These are phyloP conservation scores for Ladona fulva DNA, from an alignment of 1,140 invertebrate species.

Conservation along the genomic window DNA sequence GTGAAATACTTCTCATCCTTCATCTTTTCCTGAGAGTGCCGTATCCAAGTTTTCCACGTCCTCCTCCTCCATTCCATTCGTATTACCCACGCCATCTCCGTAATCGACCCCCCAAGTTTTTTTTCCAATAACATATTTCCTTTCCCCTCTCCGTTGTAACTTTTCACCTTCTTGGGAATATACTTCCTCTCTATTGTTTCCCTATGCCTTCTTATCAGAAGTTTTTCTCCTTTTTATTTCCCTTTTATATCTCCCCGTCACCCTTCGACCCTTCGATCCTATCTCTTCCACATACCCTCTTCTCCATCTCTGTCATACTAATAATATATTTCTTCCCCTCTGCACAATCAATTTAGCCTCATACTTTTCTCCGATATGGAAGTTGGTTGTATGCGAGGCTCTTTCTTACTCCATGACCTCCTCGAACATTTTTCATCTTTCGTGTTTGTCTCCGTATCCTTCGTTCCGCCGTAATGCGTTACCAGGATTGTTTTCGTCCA, in stretches of 20 bases:
- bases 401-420: too few species aligned
- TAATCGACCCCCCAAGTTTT: background rate
- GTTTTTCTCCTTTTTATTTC: background rate
- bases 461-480: too few species aligned
- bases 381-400: too few species aligned
- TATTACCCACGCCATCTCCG: background rate
- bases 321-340: background rate
- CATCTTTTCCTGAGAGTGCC: too few species aligned
- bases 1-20: background rate
- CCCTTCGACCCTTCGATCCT: background rate
- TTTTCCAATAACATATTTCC: background rate
- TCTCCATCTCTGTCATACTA: background rate
- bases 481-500: too few species aligned
- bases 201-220: conserved; percentile 1
- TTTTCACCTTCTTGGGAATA: background rate
- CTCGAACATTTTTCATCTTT: too few species aligned
- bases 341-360: background rate
- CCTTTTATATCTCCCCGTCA: background rate
- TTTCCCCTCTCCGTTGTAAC: background rate
- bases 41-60: background rate
- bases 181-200: conserved; percentile 1
- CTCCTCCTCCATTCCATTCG: background rate
- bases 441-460: too few species aligned
- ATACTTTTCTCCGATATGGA: background rate
- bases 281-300: background rate